Percentiles rank a stretch among this genome's conserved stretches.
These are phyloP conservation scores for Bombycilla garrulus DNA, from an alignment of 2,113 vertebrate genomes.

Conservation along the genomic window DNA sequence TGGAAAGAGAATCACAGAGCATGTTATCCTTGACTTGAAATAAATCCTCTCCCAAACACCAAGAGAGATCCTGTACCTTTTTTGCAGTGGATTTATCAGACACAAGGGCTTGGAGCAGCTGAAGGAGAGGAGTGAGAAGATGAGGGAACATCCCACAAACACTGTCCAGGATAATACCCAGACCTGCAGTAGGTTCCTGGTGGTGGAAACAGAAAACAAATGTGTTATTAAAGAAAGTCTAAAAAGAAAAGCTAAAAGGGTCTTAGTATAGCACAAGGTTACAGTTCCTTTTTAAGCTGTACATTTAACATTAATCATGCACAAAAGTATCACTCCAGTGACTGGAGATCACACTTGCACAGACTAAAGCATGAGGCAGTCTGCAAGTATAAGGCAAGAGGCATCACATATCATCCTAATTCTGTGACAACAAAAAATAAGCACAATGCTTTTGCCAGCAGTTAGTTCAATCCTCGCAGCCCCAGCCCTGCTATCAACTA, in stretches of 20 bases:
- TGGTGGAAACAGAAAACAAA: conserved; percentile 1
- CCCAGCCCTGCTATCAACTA: conserved; percentile 41
- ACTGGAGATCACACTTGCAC: neutral
- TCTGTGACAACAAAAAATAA: conserved; percentile 22
- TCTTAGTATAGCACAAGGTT: neutral
- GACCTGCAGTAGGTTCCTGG: conserved; percentile 90
- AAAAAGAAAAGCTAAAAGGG: neutral
- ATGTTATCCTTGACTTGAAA: neutral
- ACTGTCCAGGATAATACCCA: conserved; percentile 94
- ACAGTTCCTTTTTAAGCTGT: neutral
- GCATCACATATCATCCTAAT: conserved; percentile 16
- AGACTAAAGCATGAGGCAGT: conserved; percentile 57
- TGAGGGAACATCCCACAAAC: conserved; percentile 93
- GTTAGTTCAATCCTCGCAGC: conserved; percentile 53
- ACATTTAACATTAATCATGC: conserved; percentile 36
- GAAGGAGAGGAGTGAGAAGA: conserved; percentile 87
- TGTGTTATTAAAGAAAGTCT: neutral
- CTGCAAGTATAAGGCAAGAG: conserved; percentile 37
- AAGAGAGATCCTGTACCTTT: conserved; percentile 76
- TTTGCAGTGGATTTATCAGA: conserved; percentile 94
- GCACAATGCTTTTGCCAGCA: conserved; percentile 42
- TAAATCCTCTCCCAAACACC: neutral
- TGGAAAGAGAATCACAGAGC: neutral
- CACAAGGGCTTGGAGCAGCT: conserved; percentile 89
- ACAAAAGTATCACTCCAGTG: conserved; percentile 36